A percentile compares a stretch with the other conserved stretches of the same genome.
phyloP scores from a whole-genome alignment of 2,888 invertebrate genomes.

The Smittia sp. region DNA sequence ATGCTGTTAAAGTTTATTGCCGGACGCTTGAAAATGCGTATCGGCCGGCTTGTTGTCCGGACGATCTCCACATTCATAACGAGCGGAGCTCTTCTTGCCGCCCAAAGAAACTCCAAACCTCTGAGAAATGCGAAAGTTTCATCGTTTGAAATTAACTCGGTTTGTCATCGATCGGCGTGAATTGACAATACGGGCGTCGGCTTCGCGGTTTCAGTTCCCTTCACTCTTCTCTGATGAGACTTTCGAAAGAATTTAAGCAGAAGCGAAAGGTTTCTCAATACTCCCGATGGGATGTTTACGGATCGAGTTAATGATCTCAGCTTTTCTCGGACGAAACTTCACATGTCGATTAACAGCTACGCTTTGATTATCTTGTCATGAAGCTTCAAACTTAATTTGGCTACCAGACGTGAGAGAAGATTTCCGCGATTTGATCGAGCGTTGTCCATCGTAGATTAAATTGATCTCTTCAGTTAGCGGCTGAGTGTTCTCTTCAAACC shows the following conservation, averaged over 20 bases:
- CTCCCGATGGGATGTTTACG: too few species aligned
- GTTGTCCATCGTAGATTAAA: too few species aligned
- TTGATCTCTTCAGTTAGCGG: too few species aligned
- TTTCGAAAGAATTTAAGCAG: too few species aligned
- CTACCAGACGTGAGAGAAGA: too few species aligned
- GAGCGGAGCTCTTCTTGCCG: neutral
- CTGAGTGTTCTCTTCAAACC: too few species aligned
- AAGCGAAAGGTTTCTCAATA: too few species aligned
- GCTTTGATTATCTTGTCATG: conserved; percentile 1
- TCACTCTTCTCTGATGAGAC: too few species aligned
- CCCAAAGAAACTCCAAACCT: neutral
- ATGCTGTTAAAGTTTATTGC: conserved; percentile 37
- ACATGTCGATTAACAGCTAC: neutral
- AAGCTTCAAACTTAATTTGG: neutral
- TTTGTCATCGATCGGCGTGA: neutral
- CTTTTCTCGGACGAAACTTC: neutral
- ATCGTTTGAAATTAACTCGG: neutral
- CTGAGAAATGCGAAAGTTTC: conserved; percentile 5
- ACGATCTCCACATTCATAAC: neutral
- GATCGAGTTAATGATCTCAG: neutral
- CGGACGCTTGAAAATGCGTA: conserved; percentile 25
- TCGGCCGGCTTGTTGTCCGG: neutral
- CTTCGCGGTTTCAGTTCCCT: too few species aligned
- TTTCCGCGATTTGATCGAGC: too few species aligned
- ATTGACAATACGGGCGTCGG: neutral